phyloP scores from a whole-genome alignment of 2,113 vertebrate species.

The Melanocharis versteri region DNA sequence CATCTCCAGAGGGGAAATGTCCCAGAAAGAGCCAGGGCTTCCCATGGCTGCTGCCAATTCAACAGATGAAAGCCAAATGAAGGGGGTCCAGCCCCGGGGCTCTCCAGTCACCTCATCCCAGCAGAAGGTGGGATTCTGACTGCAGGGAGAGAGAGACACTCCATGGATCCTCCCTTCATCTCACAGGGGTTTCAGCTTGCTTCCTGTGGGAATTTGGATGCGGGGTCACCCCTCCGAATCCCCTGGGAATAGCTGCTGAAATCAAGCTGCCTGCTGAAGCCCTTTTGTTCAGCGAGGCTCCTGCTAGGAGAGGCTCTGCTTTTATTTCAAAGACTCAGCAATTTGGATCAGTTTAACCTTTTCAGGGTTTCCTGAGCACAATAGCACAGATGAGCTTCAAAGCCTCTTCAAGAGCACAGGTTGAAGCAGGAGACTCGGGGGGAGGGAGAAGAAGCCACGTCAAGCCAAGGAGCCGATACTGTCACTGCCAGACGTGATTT shows the following conservation, averaged over 20 bases:
- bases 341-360: constrained; percentile 57
- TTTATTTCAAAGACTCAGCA: constrained; percentile 47
- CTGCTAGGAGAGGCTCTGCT: constrained; percentile 1
- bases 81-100: neutral
- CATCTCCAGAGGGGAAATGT: neutral
- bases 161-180: neutral
- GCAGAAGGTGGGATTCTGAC: neutral
- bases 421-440: neutral
- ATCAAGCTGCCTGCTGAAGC: neutral
- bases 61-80: neutral
- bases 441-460: neutral
- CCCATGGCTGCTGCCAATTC: neutral
- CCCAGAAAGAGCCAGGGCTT: neutral
- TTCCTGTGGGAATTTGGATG: neutral
- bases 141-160: neutral
- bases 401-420: neutral
- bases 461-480: neutral
- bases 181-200: neutral
- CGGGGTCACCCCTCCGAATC: neutral
- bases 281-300: constrained; percentile 25
- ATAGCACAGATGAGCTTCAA: constrained; percentile 44
- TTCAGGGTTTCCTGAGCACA: constrained; percentile 20
- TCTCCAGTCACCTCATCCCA: neutral
- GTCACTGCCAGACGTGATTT: neutral
- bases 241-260: neutral